Evolutionary conservation across 2,797 vertebrate genomes (phyloP).

Genomic region (Periparus ater): DNA sequence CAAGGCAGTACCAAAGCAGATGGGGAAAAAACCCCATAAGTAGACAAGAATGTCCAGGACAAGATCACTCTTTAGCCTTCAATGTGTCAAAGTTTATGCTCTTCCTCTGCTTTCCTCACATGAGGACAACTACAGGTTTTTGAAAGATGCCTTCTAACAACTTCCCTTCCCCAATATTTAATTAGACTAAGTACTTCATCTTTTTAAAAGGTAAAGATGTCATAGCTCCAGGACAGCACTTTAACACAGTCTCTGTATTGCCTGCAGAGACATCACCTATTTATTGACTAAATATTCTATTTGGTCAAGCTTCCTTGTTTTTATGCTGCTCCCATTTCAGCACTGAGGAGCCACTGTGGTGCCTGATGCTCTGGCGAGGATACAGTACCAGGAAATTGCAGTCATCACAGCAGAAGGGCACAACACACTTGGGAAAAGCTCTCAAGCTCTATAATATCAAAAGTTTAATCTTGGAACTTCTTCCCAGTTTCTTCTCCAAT

Average conservation of each 20-base stretch:
- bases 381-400: not conserved
- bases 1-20: not conserved
- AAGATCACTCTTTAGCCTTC: not conserved
- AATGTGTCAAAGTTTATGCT: not conserved
- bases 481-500: not conserved
- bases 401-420: not conserved
- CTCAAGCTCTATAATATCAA: not conserved
- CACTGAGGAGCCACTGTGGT: accelerated
- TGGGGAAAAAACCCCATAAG: accelerated
- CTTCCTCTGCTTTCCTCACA: not conserved
- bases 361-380: not conserved
- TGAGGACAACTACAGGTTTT: not conserved
- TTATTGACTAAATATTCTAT: not conserved
- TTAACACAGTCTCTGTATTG: not conserved
- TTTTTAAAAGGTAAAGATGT: not conserved
- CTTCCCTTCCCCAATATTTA: not conserved
- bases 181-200: not conserved
- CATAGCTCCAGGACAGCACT: not conserved
- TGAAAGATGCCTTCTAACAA: not conserved
- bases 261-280: not conserved
- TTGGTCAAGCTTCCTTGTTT: not conserved
- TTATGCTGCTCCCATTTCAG: not conserved
- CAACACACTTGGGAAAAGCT: accelerated
- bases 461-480: not conserved
- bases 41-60: not conserved